Evolutionary conservation across 2,797 vertebrate genomes (phyloP), one percentile per base, ranked within the genome.

Genomic region (Poecile montanus): DNA sequence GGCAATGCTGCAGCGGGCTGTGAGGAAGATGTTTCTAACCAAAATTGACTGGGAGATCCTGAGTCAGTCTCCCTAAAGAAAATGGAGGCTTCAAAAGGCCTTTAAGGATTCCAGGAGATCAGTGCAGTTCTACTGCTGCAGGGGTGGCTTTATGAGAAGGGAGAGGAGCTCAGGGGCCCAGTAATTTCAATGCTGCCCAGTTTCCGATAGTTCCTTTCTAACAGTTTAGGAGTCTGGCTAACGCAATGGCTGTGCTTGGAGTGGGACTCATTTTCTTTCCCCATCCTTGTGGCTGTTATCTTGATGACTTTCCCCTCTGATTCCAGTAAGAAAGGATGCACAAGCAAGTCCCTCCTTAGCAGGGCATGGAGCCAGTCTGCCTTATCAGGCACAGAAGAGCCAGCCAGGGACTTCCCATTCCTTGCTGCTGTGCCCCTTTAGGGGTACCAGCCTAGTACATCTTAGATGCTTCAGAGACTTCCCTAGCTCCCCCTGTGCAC

Each of bases 331-430:
- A 86, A 85, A 85, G 21, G 56, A 86, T 88, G 60, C 40, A 48
- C 44, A 63, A 72, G 56, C 42, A 85, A 89, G 45, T 51, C 42
- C n/a, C 56, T 85, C 84, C 72, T 68, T 62, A 75, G 36, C 68
- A 88, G 50, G 86, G 75, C 93, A 61, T 15, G 29, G 21, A 77
- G 82, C 56, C 94, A 95, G 60, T 16, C 51, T 68, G 42, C 7
- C 36, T 95, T 93, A 92, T 95, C 89, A 95, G 60, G 21, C 48
- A 63, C 36, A 56, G 70, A 88, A 78, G 29, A 88, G 14, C 10
- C 32, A 66, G 85, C 82, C 94, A 96, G 95, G 94, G 94, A 90
- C 94, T 97, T 97, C 95, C 94, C 94, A 60, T 51, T 81, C 54
- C 53, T 51, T 26, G 26, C 70, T 77, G 45, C 38, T 88, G 25